Base-by-base conservation (phyloP, 2,888 invertebrate genomes). In the Palloptera scutellata region DNA sequence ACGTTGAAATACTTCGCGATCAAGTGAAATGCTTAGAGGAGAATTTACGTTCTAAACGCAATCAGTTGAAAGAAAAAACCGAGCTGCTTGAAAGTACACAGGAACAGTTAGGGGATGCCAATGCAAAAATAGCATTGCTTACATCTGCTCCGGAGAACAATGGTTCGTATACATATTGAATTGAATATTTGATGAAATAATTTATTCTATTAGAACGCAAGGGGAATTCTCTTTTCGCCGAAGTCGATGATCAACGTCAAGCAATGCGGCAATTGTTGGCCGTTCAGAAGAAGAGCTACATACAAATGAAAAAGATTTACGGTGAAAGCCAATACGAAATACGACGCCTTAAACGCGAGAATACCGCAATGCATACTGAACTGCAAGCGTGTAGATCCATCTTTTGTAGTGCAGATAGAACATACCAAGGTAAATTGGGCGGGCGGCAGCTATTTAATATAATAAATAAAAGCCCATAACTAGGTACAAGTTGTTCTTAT, bases 171-270 rank as follows among this genome's bases (percentile, higher is more conserved):
- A n/a, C 19, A 11, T 2, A 55, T 55, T 30, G n/a, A n/a, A n/a
- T n/a, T n/a, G n/a, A 58, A 30, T 5, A 19, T 64, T 67, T 41
- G 11, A 1, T 12, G 43, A 19, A 43, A 59, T 45, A 15, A 19
- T 42, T 55, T 9, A n/a, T 13, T 10, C 15, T 63, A 70, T 40
- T 78, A 89, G 89, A 88, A 79, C 86, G 87, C 15, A 89, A 89
- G 79, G 89, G 89, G 1, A 89, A 89, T 75, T 89, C 89, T 0
- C 82, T 89, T 74, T 89, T 89, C 83, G 89, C 89, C 66, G 89
- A 89, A 79, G 89, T 89, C 1, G 89, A 89, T 73, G 89, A 89
- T 76, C 89, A 89, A 73, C 86, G 89, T 30, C 89, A 89, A 75
- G 88, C 87, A 72, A 89, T 89, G 89, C 88, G 87, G 12, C 87